Conservation (phyloP, 2,888 invertebrate species). For the Prionchulus punctatus region DNA sequence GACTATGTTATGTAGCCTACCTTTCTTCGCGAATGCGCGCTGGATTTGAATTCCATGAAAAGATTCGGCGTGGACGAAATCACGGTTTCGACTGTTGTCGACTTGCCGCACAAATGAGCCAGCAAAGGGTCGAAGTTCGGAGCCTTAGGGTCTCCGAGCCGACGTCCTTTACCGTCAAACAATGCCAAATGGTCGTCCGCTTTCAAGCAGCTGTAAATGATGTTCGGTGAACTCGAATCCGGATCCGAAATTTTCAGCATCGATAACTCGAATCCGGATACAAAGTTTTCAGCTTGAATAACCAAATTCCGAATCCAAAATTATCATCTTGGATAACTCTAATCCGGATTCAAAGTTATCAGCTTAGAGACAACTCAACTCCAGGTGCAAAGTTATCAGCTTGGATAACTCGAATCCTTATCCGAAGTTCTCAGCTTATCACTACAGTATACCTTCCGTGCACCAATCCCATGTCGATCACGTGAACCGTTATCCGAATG, state of each 20-base stretch:
- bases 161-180: not conserved
- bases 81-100: not conserved
- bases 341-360: not conserved
- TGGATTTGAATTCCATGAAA: constrained; percentile 4
- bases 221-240: not conserved
- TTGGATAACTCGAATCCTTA: not conserved
- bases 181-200: not conserved
- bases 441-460: constrained; percentile 49
- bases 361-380: no score
- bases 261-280: not conserved
- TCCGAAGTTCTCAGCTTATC: not conserved
- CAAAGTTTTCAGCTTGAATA: not conserved
- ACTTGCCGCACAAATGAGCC: constrained; percentile 6
- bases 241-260: not conserved
- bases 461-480: constrained; percentile 57
- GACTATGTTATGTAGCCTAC: not conserved
- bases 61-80: not conserved
- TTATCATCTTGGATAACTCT: not conserved
- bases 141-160: not conserved
- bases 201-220: constrained; percentile 1
- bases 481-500: constrained; percentile 64
- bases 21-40: not conserved
- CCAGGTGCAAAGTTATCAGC: no score
- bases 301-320: no score
- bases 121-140: not conserved